Conservation (phyloP, 2,888 invertebrate genomes). For the Horisme vitalbata region DNA sequence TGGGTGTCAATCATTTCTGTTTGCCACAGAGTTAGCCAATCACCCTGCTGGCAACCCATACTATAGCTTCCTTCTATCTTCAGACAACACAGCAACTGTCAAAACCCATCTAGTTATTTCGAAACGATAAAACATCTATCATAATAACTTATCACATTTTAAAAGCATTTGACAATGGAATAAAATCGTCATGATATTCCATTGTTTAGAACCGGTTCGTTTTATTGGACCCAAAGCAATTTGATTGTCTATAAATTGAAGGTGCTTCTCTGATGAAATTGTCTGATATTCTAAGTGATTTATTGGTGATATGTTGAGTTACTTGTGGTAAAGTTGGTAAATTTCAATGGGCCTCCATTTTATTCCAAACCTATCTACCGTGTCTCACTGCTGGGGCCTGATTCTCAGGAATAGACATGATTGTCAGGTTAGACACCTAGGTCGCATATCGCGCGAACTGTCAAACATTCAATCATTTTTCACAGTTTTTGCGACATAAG, state of each 20-base stretch:
- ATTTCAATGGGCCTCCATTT: too few relatives aligned
- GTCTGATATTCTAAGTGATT: slow-evolving; percentile 14
- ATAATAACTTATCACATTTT: slow-evolving; percentile 31
- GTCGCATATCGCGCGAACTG: too few relatives aligned
- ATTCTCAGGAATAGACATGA: too few relatives aligned
- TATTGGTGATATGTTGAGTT: neutral
- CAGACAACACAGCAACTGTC: neutral
- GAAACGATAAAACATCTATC: slow-evolving; percentile 17
- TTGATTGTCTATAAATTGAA: slow-evolving; percentile 19
- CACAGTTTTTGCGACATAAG: too few relatives aligned
- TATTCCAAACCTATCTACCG: too few relatives aligned
- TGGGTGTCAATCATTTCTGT: too few relatives aligned
- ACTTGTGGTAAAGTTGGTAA: too few relatives aligned
- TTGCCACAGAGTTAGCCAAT: too few relatives aligned
- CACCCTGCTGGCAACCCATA: neutral
- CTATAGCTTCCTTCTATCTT: neutral
- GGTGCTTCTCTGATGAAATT: slow-evolving; percentile 16
- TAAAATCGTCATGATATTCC: slow-evolving; percentile 24
- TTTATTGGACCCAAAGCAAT: slow-evolving; percentile 16
- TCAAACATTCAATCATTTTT: too few relatives aligned
- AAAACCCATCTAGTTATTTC: slow-evolving; percentile 4
- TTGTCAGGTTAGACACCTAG: too few relatives aligned
- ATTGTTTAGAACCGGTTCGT: slow-evolving; percentile 35
- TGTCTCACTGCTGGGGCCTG: too few relatives aligned
- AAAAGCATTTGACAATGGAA: slow-evolving; percentile 36